Percentiles rank a stretch among this genome's conserved stretches.
These are phyloP conservation scores for Thalassoma bifasciatum DNA, from an alignment of 2,113 vertebrate species.

Conservation along the genomic window DNA sequence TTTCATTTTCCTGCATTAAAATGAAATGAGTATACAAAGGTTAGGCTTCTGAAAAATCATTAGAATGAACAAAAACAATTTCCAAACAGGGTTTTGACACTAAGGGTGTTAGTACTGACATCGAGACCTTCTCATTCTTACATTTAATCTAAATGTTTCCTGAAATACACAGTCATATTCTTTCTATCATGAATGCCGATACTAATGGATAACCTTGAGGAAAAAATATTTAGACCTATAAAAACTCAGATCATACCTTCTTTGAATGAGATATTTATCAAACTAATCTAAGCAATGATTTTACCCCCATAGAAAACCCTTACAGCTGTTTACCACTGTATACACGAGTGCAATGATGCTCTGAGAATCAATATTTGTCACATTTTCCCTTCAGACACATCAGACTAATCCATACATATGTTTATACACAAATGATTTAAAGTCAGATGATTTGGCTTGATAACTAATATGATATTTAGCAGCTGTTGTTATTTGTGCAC, in stretches of 20 bases:
- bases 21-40: slow-evolving; percentile 17
- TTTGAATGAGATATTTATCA: slow-evolving; percentile 63
- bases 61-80: slow-evolving; percentile 3
- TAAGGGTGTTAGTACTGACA: neutral
- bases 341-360: slow-evolving; percentile 44
- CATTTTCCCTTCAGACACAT: slow-evolving; percentile 26
- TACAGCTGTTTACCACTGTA: slow-evolving; percentile 44
- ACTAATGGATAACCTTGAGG: slow-evolving; percentile 36
- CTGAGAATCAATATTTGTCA: slow-evolving; percentile 50
- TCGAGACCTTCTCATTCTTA: neutral
- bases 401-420: slow-evolving; percentile 7
- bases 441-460: neutral
- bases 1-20: slow-evolving; percentile 8
- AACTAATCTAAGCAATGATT: slow-evolving; percentile 28
- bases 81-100: neutral
- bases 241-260: slow-evolving; percentile 56
- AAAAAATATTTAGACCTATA: neutral
- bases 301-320: slow-evolving; percentile 30
- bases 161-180: too few species aligned
- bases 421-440: slow-evolving; percentile 12
- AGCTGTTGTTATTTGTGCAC: neutral
- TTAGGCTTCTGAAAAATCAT: neutral
- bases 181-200: too few species aligned
- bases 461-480: neutral
- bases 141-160: neutral